Evolutionary conservation across 2,113 vertebrate genomes (phyloP).

Genomic region (Rhynchopsitta pachyrhyncha): DNA sequence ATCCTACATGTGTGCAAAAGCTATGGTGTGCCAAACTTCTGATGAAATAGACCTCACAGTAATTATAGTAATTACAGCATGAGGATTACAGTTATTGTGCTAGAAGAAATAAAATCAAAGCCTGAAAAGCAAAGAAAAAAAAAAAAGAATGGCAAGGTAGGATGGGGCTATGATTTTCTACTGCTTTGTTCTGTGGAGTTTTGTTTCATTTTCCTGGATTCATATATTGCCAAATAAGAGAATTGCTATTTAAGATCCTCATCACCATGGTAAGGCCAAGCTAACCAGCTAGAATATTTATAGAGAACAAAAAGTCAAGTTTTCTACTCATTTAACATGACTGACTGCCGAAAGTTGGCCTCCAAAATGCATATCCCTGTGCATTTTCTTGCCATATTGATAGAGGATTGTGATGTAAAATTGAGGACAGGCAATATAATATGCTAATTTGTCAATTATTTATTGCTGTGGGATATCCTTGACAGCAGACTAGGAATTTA

Average conservation of each 20-base stretch:
- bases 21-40: background rate
- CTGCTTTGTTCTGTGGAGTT: background rate
- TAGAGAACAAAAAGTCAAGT: background rate
- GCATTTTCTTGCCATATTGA: background rate
- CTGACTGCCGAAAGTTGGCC: background rate
- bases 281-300: background rate
- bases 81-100: background rate
- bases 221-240: background rate
- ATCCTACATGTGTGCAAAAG: background rate
- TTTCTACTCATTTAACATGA: background rate
- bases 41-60: background rate
- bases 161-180: background rate
- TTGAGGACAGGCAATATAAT: background rate
- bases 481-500: background rate
- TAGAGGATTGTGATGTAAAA: background rate
- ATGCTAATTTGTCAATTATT: background rate
- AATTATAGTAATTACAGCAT: background rate
- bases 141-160: background rate
- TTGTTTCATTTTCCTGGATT: background rate
- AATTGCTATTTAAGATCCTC: background rate
- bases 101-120: background rate
- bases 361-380: background rate
- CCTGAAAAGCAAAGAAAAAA: background rate
- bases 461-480: background rate
- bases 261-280: background rate